These are phyloP conservation scores for Bungarus multicinctus DNA, from an alignment of 2,113 vertebrate species.

Conservation along the genomic window DNA sequence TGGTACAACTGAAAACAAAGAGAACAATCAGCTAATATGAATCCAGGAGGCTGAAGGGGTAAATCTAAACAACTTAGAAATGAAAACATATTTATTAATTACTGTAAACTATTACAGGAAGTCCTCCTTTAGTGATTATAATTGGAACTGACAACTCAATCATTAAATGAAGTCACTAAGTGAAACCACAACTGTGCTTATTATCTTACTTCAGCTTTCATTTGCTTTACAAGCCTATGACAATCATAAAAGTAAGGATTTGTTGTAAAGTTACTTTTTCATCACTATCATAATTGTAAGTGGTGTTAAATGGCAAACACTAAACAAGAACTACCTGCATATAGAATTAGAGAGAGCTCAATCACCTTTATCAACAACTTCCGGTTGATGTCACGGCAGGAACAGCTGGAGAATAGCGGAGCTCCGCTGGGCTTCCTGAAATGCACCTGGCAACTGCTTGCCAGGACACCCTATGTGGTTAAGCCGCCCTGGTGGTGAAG, in stretches of 20 bases:
- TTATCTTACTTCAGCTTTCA: neutral
- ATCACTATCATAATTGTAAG: neutral
- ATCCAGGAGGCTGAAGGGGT: neutral
- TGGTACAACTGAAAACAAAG: conserved; percentile 14
- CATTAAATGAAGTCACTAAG: neutral
- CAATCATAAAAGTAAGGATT: neutral
- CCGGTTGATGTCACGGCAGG: too few relatives aligned
- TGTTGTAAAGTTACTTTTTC: neutral
- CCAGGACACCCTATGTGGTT: too few relatives aligned
- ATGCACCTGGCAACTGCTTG: too few relatives aligned
- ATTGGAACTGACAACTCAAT: neutral
- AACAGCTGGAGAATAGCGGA: too few relatives aligned
- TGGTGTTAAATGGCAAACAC: neutral
- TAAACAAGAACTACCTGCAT: neutral
- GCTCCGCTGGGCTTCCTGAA: too few relatives aligned
- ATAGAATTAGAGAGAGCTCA: neutral
- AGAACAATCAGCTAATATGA: neutral
- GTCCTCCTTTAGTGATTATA: neutral
- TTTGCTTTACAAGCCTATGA: neutral
- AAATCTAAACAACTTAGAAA: neutral
- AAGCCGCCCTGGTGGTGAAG: too few relatives aligned
- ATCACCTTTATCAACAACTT: neutral
- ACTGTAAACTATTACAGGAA: neutral
- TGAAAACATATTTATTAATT: neutral
- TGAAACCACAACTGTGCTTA: neutral